These are phyloP conservation scores for Phalanger gymnotis DNA, from an alignment of 2,797 vertebrate species.

Conservation along the genomic window DNA sequence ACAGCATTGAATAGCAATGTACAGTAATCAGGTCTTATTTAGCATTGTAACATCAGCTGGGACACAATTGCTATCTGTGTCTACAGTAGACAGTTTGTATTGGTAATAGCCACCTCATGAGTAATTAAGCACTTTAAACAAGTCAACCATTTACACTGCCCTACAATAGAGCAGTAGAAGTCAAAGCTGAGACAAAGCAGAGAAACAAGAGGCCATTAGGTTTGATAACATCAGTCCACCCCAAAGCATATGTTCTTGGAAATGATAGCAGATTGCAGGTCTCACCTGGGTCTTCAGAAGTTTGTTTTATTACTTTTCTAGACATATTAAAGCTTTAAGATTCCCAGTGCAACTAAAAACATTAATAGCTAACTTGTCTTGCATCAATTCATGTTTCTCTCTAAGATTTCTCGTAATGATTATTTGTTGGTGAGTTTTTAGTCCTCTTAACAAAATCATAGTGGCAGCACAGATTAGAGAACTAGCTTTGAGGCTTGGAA, in stretches of 20 bases:
- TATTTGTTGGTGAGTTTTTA: background rate
- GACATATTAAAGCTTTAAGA: slow-evolving; percentile 43
- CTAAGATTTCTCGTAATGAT: background rate
- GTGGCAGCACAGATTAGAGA: background rate
- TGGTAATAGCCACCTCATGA: slow-evolving; percentile 78
- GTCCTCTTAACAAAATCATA: background rate
- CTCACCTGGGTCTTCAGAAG: slow-evolving; percentile 64
- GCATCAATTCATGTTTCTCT: background rate
- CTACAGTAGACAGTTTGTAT: slow-evolving; percentile 78
- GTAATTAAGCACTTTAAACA: slow-evolving; percentile 79
- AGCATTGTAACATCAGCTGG: slow-evolving; percentile 84
- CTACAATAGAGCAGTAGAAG: slow-evolving; percentile 74
- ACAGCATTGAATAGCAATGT: slow-evolving; percentile 84
- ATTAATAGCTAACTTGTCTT: background rate
- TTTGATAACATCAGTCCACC: slow-evolving; percentile 57
- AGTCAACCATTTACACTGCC: slow-evolving; percentile 80
- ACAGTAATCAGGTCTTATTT: slow-evolving; percentile 85
- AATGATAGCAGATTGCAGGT: slow-evolving; percentile 67
- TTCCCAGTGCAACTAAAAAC: background rate
- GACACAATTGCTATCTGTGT: slow-evolving; percentile 77
- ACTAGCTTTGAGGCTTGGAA: background rate
- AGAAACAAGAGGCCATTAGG: slow-evolving; percentile 67
- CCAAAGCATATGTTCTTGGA: slow-evolving; percentile 75
- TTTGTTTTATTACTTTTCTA: slow-evolving; percentile 41
- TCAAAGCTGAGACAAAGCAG: slow-evolving; percentile 74